Base-by-base conservation (phyloP, 2,888 invertebrate species). In the Amiota communis region DNA sequence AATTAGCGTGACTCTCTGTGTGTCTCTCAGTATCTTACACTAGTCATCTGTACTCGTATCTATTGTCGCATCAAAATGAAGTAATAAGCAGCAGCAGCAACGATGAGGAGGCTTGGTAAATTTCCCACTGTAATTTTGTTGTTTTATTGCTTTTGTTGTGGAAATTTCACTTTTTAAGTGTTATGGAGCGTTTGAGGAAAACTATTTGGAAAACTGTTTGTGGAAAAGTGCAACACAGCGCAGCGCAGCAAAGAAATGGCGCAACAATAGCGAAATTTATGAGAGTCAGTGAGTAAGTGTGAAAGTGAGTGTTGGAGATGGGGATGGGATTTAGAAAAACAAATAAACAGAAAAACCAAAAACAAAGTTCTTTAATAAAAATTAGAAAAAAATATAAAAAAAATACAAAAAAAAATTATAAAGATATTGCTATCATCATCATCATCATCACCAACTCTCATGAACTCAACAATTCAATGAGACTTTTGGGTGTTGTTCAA, bases 111-210 rank as follows among this genome's bases (percentile, higher is more conserved):
- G 73, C 73, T 36, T 81, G 83, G 85, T 82, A 84, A 79, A 81
- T 86, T 83, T 83, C 86, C 81, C 83, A 84, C 76, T 80, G 85
- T n/a, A 63, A 63, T n/a, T 36, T 36, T 36, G 4, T 36, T 36
- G 36, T 36, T 36, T 36, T 36, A 4, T 36, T 36, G 36, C 36
- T 36, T 36, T 36, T 36, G 6, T 36, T 36, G 6, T 36, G 17
- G 59, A 76, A 76, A 82, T 86, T 83, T 83, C 83, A 81, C 83
- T 83, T 85, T 85, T 51, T 17, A 68, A 17, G 59, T 59, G 17
- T 20, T 59, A 23, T 13, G 59, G n/a, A n/a, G 8, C 36, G 36
- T 36, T 36, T 36, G 36, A 36, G 36, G 36, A 36, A 36, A 36
- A 36, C 36, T 36, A 6, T 36, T 36, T 36, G 36, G 36, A 36